Evolutionary conservation across 2,797 vertebrate species (phyloP).

Genomic region (Myotis vivesi): DNA sequence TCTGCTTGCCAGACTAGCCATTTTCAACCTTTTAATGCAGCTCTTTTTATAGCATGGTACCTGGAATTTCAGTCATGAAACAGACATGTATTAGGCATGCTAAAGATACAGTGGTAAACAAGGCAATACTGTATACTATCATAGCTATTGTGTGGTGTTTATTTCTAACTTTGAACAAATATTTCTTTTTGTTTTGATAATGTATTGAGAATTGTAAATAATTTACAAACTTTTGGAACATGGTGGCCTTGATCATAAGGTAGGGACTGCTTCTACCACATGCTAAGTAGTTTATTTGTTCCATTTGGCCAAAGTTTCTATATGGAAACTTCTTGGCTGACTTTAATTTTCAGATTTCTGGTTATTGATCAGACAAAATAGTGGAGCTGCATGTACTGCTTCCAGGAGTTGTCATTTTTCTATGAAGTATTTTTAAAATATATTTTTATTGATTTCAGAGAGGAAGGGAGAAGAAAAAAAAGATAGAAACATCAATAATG

Average conservation of each 20-base stretch:
- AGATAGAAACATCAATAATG: no score
- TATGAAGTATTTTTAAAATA: no score
- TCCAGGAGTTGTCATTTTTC: background rate
- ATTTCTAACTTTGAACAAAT: background rate
- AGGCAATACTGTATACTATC: background rate
- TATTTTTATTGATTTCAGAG: no score
- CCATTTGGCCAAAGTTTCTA: background rate
- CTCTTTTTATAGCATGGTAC: background rate
- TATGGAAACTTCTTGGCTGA: background rate
- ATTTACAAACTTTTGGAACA: slow-evolving; percentile 21
- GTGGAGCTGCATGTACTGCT: background rate
- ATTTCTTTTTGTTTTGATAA: background rate
- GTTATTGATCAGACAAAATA: background rate
- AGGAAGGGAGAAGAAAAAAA: no score
- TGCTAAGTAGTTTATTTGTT: background rate
- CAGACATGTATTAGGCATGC: background rate
- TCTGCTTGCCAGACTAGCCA: background rate
- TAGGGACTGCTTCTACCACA: background rate
- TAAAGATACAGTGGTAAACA: background rate
- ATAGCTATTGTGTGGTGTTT: background rate
- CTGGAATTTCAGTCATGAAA: background rate
- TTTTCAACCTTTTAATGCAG: slow-evolving; percentile 10
- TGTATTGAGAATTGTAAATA: background rate
- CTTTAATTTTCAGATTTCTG: slow-evolving; percentile 44
- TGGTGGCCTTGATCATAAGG: background rate